Percentiles rank a stretch among this genome's conserved stretches.
phyloP scores from a whole-genome alignment of 2,797 vertebrate species.

The Rhinichthys osculus region DNA sequence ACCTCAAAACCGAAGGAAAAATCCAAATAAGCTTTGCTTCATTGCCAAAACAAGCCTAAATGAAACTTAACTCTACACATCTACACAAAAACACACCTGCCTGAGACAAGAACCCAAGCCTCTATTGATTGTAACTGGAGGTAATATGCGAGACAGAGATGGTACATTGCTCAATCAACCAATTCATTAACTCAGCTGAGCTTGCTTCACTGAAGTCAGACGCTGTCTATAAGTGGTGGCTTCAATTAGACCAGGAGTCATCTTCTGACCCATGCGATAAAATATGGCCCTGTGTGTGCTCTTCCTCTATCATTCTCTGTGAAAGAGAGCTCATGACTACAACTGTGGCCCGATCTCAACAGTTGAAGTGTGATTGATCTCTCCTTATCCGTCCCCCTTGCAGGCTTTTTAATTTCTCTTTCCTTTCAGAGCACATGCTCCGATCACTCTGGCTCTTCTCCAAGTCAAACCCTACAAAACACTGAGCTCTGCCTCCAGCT shows the following conservation, averaged over 20 bases:
- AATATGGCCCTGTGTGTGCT: constrained; percentile 29
- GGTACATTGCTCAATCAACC: constrained; percentile 26
- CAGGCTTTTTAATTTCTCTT: constrained; percentile 54
- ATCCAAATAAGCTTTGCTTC: not conserved
- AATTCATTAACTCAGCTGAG: constrained; percentile 38
- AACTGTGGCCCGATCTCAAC: constrained; percentile 32
- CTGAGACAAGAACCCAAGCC: not conserved
- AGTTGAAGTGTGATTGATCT: constrained; percentile 50
- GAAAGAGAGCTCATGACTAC: constrained; percentile 55
- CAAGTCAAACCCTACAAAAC: constrained; percentile 47
- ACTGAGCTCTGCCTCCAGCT: constrained; percentile 15
- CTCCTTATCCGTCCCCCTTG: constrained; percentile 2
- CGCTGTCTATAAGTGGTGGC: constrained; percentile 38
- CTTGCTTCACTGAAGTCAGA: constrained; percentile 28
- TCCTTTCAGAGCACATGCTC: constrained; percentile 27
- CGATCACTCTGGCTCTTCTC: constrained; percentile 31
- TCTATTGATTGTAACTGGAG: constrained; percentile 8
- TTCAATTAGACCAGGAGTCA: constrained; percentile 47
- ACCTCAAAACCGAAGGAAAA: not conserved
- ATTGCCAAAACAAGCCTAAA: constrained; percentile 28
- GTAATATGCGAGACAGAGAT: not conserved
- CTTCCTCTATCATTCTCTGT: constrained; percentile 27
- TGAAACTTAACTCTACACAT: not conserved
- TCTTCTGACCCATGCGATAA: constrained; percentile 52
- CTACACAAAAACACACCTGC: not conserved